Conservation (phyloP, 2,888 invertebrate species). For the Cephus rjabovi region DNA sequence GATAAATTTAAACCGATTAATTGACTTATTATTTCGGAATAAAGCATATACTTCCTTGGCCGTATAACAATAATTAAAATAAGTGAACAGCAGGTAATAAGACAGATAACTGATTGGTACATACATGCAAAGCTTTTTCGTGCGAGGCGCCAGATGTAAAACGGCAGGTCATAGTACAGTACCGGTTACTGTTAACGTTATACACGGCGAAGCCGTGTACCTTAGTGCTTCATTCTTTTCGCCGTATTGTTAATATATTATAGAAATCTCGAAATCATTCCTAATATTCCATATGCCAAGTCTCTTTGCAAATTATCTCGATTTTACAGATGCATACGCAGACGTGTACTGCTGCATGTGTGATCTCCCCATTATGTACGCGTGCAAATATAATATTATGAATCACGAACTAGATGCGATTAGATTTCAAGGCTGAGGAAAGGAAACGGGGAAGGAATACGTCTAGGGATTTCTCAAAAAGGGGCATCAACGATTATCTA, state of each 20-base stretch:
- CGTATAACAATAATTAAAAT: too few species aligned
- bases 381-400: neutral
- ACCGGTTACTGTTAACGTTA: slow-evolving; percentile 56
- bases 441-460: neutral
- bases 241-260: neutral
- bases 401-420: neutral
- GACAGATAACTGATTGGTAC: slow-evolving; percentile 3
- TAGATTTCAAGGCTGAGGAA: neutral
- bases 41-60: too few species aligned
- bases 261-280: neutral
- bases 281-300: too few species aligned
- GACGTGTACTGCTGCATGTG: neutral
- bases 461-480: neutral
- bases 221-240: neutral
- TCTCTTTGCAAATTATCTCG: too few species aligned
- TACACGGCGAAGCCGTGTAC: neutral
- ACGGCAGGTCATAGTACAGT: slow-evolving; percentile 56
- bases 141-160: slow-evolving; percentile 47
- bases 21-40: too few species aligned
- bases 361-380: neutral
- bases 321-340: neutral
- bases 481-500: neutral
- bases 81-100: too few species aligned
- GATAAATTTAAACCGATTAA: too few species aligned
- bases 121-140: slow-evolving; percentile 4